These are phyloP conservation scores for Epirrhoe tristata DNA, from an alignment of 2,888 invertebrate species.

Conservation along the genomic window DNA sequence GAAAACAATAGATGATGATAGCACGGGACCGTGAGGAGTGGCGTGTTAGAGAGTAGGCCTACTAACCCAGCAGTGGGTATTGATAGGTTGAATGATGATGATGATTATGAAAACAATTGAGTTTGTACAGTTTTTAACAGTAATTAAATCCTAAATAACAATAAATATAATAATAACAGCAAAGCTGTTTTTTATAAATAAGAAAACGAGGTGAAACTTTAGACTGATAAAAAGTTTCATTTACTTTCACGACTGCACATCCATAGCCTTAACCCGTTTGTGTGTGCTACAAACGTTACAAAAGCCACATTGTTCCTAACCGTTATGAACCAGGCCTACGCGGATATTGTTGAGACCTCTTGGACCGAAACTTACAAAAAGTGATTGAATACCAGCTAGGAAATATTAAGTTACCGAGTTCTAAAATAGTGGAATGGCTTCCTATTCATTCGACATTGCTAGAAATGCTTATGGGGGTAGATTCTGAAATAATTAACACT, in stretches of 20 bases:
- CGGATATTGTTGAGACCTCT: not conserved
- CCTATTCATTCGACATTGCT: not conserved
- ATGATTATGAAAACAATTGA: no score
- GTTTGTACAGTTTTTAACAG: no score
- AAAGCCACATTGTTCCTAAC: constrained; percentile 2
- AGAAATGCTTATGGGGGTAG: not conserved
- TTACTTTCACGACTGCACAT: not conserved
- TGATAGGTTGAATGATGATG: no score
- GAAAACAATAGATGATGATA: no score
- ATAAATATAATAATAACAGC: no score
- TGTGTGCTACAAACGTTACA: constrained; percentile 1
- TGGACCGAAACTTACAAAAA: constrained; percentile 1
- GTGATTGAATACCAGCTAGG: constrained; percentile 9
- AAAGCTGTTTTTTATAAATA: no score
- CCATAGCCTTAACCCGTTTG: not conserved
- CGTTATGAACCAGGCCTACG: not conserved
- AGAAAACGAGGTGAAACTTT: not conserved
- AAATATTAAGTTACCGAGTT: not conserved
- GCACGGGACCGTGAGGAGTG: no score
- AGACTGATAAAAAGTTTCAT: not conserved
- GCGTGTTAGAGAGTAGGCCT: no score
- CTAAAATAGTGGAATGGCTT: not conserved
- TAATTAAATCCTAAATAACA: no score
- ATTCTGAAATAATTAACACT: no score
- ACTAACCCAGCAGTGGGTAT: no score